phyloP scores from a whole-genome alignment of 2,888 invertebrate species.

The Himalopsyche japonica region DNA sequence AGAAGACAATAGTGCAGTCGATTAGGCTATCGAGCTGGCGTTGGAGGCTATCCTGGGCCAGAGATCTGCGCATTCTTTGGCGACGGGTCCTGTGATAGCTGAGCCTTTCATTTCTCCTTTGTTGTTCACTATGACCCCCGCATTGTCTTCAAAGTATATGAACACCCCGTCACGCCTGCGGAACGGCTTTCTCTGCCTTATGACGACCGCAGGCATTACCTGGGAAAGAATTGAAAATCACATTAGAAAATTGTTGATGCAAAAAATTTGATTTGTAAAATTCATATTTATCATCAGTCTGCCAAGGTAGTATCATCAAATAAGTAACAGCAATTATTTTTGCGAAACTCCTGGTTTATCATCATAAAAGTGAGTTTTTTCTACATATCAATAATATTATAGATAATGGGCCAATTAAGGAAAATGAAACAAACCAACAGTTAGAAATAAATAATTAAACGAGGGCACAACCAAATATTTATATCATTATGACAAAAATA shows the following conservation, averaged over 20 bases:
- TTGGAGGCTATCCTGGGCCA: slow-evolving; percentile 99
- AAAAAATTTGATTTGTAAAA: background rate
- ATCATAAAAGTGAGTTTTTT: no score
- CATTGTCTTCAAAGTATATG: slow-evolving; percentile 99
- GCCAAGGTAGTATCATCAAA: slow-evolving; percentile 57
- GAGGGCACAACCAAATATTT: no score
- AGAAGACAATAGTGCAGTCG: background rate
- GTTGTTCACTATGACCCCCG: slow-evolving; percentile 99
- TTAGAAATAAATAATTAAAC: no score
- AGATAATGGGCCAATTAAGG: no score
- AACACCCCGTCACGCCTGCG: slow-evolving; percentile 99
- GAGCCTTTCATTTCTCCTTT: slow-evolving; percentile 99
- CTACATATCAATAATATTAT: no score
- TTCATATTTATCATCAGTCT: slow-evolving; percentile 49
- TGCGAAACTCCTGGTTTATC: background rate
- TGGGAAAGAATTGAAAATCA: slow-evolving; percentile 46
- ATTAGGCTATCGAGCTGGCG: slow-evolving; percentile 96
- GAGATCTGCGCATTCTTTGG: slow-evolving; percentile 99
- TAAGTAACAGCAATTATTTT: background rate
- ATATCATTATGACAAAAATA: no score
- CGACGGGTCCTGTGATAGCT: slow-evolving; percentile 98
- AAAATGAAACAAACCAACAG: no score
- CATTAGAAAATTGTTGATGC: background rate
- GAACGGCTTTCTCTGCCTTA: slow-evolving; percentile 97
- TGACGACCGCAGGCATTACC: slow-evolving; percentile 99